phyloP scores from a whole-genome alignment of 2,888 invertebrate species.

The Agrochola circellaris region DNA sequence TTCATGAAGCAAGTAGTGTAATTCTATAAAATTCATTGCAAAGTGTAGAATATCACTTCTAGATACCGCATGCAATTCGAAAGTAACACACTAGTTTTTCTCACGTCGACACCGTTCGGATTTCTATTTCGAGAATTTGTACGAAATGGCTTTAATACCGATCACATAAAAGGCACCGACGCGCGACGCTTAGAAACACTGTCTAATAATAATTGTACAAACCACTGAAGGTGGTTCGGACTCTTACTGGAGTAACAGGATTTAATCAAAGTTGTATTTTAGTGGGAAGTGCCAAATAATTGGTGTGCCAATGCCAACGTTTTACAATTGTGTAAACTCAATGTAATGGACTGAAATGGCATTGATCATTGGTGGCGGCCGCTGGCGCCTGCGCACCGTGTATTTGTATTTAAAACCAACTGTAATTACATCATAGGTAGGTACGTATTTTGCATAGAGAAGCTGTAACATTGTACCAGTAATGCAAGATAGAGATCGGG shows the following conservation, averaged over 20 bases:
- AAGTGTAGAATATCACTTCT: neutral
- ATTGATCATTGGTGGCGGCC: constrained; percentile 36
- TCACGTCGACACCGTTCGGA: neutral
- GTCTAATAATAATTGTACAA: neutral
- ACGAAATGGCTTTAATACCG: neutral
- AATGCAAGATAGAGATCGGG: neutral
- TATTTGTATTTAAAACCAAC: constrained; percentile 28
- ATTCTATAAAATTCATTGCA: neutral
- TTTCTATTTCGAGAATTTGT: neutral
- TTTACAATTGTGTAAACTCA: constrained; percentile 36
- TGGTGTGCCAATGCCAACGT: constrained; percentile 24
- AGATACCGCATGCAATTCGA: neutral
- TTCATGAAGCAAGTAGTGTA: neutral
- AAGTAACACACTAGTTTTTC: neutral
- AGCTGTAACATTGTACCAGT: neutral
- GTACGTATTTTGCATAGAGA: neutral
- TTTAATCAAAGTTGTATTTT: constrained; percentile 9
- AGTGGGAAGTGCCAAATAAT: constrained; percentile 22
- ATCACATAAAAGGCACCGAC: neutral
- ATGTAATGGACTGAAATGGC: constrained; percentile 47
- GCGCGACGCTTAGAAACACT: neutral
- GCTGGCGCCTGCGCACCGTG: constrained; percentile 6
- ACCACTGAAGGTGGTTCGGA: neutral
- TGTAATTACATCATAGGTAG: constrained; percentile 13
- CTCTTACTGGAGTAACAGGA: neutral